Evolutionary conservation across 2,888 invertebrate genomes (phyloP), one percentile per base, ranked within the genome.

Genomic region (Operophtera brumata): DNA sequence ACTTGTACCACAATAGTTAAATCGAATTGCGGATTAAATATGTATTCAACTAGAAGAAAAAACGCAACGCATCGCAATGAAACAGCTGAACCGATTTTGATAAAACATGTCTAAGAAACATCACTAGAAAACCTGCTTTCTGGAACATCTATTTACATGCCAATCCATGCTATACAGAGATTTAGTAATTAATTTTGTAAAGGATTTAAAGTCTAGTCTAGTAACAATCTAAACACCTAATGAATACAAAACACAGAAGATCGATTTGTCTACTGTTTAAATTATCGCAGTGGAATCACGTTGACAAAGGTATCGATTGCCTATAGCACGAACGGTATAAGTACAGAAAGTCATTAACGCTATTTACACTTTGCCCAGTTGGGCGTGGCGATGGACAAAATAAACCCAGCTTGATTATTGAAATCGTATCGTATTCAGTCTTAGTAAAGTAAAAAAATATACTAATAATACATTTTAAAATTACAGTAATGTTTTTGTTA

Each of bases 381-480:
- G 61, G 59, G 57, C 60, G 56, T 47, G 48, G 56, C 57, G 63
- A 68, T 64, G 67, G 62, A 65, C 72, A 70, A 69, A 69, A 74
- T 71, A 80, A 81, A 81, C 80, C 78, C 60, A 61, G 67, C 70
- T 76, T 78, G 75, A 80, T 71, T 76, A 74, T 78, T 70, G 74
- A 72, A 67, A 65, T 64, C 66, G 6, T n/a, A 45, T 40, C 40
- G 35, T 35, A 41, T 14, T 14, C 25, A 47, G 20, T 30, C 13
- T 2, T n/a, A n/a, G 34, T 11, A 0, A n/a, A n/a, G 11, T n/a
- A 6, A n/a, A n/a, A 6, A 4, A 34, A n/a, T n/a, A n/a, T 4
- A 11, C 10, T 34, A 34, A 34, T n/a, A 34, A 34, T n/a, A 13
- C 7, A 37, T 12, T 12, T 11, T n/a, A 11, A 12, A 37, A 10